Conservation (phyloP, 2,113 vertebrate genomes). For the Chionomys nivalis region DNA sequence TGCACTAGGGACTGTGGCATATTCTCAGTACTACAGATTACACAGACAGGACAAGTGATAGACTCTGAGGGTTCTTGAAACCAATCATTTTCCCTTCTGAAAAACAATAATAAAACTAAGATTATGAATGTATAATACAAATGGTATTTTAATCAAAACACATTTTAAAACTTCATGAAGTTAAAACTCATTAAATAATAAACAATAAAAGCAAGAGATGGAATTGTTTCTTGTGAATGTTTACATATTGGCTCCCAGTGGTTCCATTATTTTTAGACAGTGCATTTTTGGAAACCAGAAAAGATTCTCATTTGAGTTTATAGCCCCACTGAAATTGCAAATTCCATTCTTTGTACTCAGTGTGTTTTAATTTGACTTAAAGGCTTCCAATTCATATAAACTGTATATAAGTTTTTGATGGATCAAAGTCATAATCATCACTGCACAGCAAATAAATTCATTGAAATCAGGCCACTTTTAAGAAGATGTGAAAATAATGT, state of each 20-base stretch:
- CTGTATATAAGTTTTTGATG: background rate
- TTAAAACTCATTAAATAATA: conserved; percentile 10
- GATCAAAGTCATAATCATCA: background rate
- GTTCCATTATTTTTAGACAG: background rate
- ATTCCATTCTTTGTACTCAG: background rate
- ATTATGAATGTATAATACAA: conserved; percentile 3
- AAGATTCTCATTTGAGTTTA: background rate
- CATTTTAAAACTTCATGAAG: background rate
- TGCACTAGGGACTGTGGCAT: background rate
- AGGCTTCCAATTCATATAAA: background rate
- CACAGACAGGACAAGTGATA: background rate
- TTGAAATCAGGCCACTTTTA: background rate
- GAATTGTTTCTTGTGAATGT: background rate
- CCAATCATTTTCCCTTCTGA: background rate
- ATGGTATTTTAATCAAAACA: conserved; percentile 24
- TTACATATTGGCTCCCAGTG: background rate
- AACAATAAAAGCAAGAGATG: background rate
- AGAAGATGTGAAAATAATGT: background rate
- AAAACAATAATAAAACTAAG: background rate
- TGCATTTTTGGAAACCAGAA: conserved; percentile 42
- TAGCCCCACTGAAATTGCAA: background rate
- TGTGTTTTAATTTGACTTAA: background rate
- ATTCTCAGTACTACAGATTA: background rate
- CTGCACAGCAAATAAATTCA: background rate
- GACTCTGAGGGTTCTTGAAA: background rate